Base-by-base conservation (phyloP, 2,888 invertebrate species). In the Hemicrepidius hirtus region DNA sequence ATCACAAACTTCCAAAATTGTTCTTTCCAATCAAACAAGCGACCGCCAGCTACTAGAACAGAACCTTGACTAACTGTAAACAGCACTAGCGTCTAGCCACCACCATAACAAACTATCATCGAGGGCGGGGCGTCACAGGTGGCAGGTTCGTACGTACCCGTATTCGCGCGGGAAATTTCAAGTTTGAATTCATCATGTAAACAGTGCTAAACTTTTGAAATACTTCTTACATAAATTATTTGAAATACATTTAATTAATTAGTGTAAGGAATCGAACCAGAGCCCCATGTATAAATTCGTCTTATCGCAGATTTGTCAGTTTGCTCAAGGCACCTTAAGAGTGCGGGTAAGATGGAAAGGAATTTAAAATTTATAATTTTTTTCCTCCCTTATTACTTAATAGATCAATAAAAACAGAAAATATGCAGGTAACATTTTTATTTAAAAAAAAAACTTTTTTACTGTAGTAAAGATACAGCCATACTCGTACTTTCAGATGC, bases 381-480 rank as follows among this genome's bases (percentile, higher is more conserved):
- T 35, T 35, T 10, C 35, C 10, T 35, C 10, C 35, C 35, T 35
- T 35, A 35, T 10, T 35, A 35, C 35, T 35, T 35, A 35, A 35
- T 35, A 35, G 35, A 35, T 35, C 35, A 35, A 35, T 35, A 35
- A 35, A 35, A 35, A 35, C 35, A 35, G 35, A 35, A 35, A 35
- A 35, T 7, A 35, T 35, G 35, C 35, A 35, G 35, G 35, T 35
- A 35, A 35, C 35, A 35, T 35, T 35, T 35, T 35, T 35, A 35
- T 35, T 35, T 7, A 35, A 35, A 35, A 35, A 10, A 35, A 5
- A 46, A 46, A n/a, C n/a, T n/a, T n/a, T 46, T 46, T 46, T 46
- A 46, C 46, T 46, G 13, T 46, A 46, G 18, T 46, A 46, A 46
- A 46, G 46, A 46, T 18, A 46, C 46, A 46, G 46, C 46, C 46